A percentile compares a stretch with the other conserved stretches of the same genome.
These are phyloP conservation scores for Crotalus tigris DNA, from an alignment of 2,113 vertebrate genomes.

Conservation along the genomic window DNA sequence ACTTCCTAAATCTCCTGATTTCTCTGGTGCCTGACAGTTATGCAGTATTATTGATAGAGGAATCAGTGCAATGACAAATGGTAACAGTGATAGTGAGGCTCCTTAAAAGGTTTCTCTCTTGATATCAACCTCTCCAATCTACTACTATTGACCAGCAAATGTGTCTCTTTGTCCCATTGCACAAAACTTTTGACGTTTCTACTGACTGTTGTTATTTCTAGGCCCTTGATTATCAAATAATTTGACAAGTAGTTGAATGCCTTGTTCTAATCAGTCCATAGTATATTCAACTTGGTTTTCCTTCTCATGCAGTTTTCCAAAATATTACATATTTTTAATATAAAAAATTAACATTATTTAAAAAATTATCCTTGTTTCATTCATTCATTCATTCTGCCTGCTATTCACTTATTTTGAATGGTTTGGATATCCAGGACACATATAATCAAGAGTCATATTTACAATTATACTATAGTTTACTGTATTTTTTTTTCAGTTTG, in stretches of 20 bases:
- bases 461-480: constrained; percentile 15
- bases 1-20: neutral
- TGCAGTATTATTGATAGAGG: neutral
- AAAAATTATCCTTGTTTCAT: neutral
- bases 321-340: no score
- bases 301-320: neutral
- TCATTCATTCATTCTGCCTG: neutral
- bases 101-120: neutral
- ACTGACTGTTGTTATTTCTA: neutral
- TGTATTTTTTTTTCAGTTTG: constrained; percentile 7
- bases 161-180: neutral
- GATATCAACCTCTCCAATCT: neutral
- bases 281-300: neutral
- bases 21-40: neutral
- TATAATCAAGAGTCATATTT: neutral
- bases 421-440: neutral
- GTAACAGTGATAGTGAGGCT: neutral
- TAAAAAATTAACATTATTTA: neutral
- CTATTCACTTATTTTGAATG: neutral
- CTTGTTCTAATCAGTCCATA: neutral
- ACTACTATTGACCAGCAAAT: neutral
- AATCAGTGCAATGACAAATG: neutral
- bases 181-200: neutral
- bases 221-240: neutral
- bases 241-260: neutral